phyloP scores from a whole-genome alignment of 2,797 vertebrate species.

The Coreius guichenoti region DNA sequence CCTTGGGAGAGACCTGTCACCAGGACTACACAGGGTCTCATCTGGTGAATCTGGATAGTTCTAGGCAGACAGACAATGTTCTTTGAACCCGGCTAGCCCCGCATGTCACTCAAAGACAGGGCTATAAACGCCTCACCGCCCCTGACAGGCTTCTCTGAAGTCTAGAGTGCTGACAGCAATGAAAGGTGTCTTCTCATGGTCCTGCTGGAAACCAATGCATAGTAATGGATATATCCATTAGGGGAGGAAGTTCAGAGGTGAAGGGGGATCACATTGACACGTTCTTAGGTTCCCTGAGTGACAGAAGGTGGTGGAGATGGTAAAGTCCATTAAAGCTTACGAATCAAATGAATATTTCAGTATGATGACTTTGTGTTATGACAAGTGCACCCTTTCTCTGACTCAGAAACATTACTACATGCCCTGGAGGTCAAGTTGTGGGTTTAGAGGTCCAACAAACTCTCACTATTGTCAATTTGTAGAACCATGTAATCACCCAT shows the following conservation, averaged over 20 bases:
- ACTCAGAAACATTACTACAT: slow-evolving; percentile 12
- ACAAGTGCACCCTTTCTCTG: slow-evolving; percentile 20
- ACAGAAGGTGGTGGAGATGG: not conserved
- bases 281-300: not conserved
- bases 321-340: slow-evolving; percentile 44
- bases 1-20: not conserved
- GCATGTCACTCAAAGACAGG: slow-evolving; percentile 25
- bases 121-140: slow-evolving; percentile 10
- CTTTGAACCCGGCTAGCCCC: slow-evolving; percentile 1
- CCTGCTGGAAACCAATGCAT: slow-evolving; percentile 50
- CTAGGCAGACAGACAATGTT: slow-evolving; percentile 20
- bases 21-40: slow-evolving; percentile 19
- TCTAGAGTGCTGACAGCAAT: slow-evolving; percentile 22
- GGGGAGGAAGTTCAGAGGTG: slow-evolving; percentile 22
- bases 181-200: slow-evolving; percentile 24
- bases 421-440: slow-evolving; percentile 12
- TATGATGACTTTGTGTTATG: slow-evolving; percentile 30
- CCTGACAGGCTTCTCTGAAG: slow-evolving; percentile 38
- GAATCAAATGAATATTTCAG: slow-evolving; percentile 37
- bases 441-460: slow-evolving; percentile 14
- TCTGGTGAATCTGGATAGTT: slow-evolving; percentile 24
- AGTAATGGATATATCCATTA: slow-evolving; percentile 44
- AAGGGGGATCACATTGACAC: slow-evolving; percentile 23
- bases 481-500: not conserved
- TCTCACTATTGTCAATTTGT: not conserved